Base-by-base conservation (phyloP, 2,888 invertebrate genomes). In the Sesia bembeciformis region DNA sequence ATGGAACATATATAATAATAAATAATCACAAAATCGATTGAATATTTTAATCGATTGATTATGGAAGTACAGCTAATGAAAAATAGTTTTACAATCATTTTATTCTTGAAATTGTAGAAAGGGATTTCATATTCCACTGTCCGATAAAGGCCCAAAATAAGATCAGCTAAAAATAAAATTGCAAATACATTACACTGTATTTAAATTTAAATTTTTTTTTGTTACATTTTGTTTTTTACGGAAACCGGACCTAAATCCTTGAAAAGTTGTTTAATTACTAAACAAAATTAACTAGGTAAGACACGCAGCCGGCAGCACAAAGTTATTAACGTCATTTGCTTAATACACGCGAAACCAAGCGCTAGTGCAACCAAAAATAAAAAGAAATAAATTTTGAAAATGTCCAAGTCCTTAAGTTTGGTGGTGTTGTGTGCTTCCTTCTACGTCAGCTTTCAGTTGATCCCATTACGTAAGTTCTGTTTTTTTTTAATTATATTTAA, bases 401-500 rank as follows among this genome's bases (percentile, higher is more conserved):
- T 46, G 46, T 46, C 4, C 46, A 46, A 46, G 8, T 46, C n/a
- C 46, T 46, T 46, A 4, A 46, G 46, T 8, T 4, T 46, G n/a
- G 46, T 5, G 7, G 62, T 72, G 56, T 52, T 78, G 40, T 53
- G 78, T 7, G 69, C 81, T 60, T 83, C 57, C 74, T 75, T 70
- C 68, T 78, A 57, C 75, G 78, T 62, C 59, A 82, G 81, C 53
- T 67, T 74, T 53, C 84, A 88, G 62, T 60, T 87, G 60, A 62
- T 86, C 40, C 82, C 84, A 23, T 72, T 88, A 62, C 87, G 87
- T 88, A 70, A 88, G 87, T 23, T 23, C 23, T 23, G 23, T 23
- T 23, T 23, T 23, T 23, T 23, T 23, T 23, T 23, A 23, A 23
- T 23, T 23, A 23, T 23, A 23, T 23, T 23, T 23, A 2, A 23